phyloP scores from a whole-genome alignment of 1,140 invertebrate genomes.

The Mactra quadrangularis region DNA sequence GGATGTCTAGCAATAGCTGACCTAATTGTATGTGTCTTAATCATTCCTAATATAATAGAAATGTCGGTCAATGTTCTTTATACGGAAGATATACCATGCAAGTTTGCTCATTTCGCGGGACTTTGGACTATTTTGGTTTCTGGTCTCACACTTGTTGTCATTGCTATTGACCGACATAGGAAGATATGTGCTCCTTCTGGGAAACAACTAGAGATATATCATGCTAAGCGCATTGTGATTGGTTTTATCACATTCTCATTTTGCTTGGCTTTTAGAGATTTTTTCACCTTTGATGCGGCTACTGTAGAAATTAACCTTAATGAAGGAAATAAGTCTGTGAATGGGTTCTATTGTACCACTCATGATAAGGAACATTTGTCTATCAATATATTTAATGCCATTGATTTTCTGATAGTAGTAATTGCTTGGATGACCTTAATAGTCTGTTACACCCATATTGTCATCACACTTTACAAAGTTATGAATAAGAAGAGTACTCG shows the following conservation, averaged over 20 bases:
- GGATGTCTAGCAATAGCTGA: neutral
- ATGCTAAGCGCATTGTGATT: neutral
- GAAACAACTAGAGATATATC: neutral
- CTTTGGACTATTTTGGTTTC: neutral
- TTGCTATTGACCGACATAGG: constrained; percentile 17
- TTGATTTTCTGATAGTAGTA: neutral
- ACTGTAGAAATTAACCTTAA: neutral
- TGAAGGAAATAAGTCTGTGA: neutral
- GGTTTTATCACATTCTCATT: neutral
- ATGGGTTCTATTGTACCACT: constrained; percentile 2
- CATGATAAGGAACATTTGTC: neutral
- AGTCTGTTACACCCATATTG: neutral
- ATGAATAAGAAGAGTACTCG: neutral
- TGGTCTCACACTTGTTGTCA: neutral
- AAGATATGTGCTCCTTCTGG: constrained; percentile 20
- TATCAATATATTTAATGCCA: neutral
- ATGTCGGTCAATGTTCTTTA: neutral
- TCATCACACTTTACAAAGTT: neutral
- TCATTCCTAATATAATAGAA: constrained; percentile 1
- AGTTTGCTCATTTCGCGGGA: constrained; percentile 15
- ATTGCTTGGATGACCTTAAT: neutral
- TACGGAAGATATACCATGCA: neutral
- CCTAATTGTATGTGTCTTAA: neutral
- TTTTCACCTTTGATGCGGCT: neutral
- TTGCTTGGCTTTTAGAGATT: neutral